Conservation (phyloP, 2,888 invertebrate genomes). For the Tipula confusa region DNA sequence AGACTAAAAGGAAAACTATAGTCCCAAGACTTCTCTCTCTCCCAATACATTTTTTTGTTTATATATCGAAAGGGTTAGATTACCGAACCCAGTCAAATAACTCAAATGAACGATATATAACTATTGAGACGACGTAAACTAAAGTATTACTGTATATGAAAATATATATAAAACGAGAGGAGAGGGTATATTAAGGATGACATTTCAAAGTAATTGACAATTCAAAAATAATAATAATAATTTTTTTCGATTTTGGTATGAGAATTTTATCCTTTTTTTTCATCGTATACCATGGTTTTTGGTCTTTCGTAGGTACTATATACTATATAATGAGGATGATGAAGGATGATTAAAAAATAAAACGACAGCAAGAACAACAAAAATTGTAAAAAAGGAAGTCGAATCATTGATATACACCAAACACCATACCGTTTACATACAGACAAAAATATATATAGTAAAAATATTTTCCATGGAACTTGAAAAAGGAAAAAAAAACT, state of each 20-base stretch:
- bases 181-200: background rate
- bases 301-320: background rate
- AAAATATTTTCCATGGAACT: background rate
- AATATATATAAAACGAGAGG: background rate
- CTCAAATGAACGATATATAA: too few relatives aligned
- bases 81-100: too few relatives aligned
- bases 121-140: too few relatives aligned
- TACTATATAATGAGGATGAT: background rate
- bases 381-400: background rate
- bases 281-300: background rate
- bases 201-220: conserved; percentile 25
- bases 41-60: too few relatives aligned
- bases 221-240: background rate
- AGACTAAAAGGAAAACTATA: too few relatives aligned
- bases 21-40: too few relatives aligned
- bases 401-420: background rate
- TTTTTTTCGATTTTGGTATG: background rate
- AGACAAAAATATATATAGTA: background rate
- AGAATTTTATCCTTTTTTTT: background rate
- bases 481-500: background rate
- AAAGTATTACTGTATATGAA: too few relatives aligned
- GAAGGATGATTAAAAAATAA: background rate
- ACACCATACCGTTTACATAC: too few relatives aligned
- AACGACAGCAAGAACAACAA: background rate
- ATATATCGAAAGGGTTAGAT: too few relatives aligned